phyloP scores from a whole-genome alignment of 2,797 vertebrate species.

The Varecia variegata region DNA sequence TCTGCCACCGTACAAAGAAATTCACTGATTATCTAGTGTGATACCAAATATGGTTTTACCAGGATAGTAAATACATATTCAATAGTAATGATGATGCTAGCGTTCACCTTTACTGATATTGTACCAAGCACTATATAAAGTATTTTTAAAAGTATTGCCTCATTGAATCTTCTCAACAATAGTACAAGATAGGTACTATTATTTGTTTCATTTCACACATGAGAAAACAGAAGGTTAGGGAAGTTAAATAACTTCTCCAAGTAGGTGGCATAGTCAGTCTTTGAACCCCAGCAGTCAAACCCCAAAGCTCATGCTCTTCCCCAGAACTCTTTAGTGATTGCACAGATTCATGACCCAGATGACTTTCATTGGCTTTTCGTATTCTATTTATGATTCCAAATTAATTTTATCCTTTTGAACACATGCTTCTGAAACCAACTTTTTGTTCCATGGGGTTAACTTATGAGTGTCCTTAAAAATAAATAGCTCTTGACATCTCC shows the following conservation, averaged over 20 bases:
- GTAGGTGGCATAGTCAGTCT: neutral
- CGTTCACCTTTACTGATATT: neutral
- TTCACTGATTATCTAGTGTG: neutral
- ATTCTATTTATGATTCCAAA: neutral
- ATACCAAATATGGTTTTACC: neutral
- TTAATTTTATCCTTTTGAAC: constrained; percentile 9
- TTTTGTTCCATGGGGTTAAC: neutral
- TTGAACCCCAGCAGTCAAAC: neutral
- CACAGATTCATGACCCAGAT: neutral
- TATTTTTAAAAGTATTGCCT: constrained; percentile 5
- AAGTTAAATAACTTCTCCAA: neutral
- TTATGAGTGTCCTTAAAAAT: neutral
- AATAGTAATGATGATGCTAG: neutral
- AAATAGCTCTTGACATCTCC: neutral
- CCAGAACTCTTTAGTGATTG: neutral
- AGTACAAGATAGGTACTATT: neutral
- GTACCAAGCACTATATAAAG: neutral
- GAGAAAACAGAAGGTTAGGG: neutral
- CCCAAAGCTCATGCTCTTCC: neutral
- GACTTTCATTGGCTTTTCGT: neutral
- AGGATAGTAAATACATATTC: neutral
- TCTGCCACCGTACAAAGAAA: constrained; percentile 16
- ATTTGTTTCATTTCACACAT: neutral
- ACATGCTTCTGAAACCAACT: neutral
- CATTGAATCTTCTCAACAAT: neutral